These are phyloP conservation scores for Lucifuga dentata DNA, from an alignment of 2,113 vertebrate genomes.

Conservation along the genomic window DNA sequence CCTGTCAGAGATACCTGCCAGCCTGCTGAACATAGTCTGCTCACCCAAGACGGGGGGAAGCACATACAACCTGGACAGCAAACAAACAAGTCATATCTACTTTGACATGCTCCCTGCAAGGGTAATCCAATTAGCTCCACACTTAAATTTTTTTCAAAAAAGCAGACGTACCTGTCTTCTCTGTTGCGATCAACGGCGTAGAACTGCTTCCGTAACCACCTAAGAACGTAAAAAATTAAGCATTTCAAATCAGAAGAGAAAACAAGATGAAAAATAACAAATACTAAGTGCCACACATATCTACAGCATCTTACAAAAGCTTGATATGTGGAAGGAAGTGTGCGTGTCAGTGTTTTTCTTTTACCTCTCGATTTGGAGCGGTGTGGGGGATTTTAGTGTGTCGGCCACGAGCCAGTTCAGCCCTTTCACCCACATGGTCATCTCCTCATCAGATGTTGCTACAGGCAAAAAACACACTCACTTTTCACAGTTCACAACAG, in stretches of 20 bases:
- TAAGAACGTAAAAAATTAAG: slow-evolving; percentile 49
- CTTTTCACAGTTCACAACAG: no score
- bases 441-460: slow-evolving; percentile 98
- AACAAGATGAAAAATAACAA: not conserved
- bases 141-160: not conserved
- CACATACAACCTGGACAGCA: slow-evolving; percentile 5
- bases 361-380: slow-evolving; percentile 96
- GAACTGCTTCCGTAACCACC: slow-evolving; percentile 98
- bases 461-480: slow-evolving; percentile 23
- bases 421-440: slow-evolving; percentile 99
- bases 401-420: slow-evolving; percentile 93
- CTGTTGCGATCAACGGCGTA: slow-evolving; percentile 93
- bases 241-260: not conserved
- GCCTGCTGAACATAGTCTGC: not conserved
- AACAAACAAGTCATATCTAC: slow-evolving; percentile 18
- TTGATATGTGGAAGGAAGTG: not conserved
- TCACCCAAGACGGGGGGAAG: slow-evolving; percentile 4
- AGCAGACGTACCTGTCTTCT: slow-evolving; percentile 90
- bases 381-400: slow-evolving; percentile 91
- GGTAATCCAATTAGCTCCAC: slow-evolving; percentile 11
- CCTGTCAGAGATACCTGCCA: slow-evolving; percentile 31
- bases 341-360: not conserved
- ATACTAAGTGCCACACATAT: no score
- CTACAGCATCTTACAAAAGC: not conserved
- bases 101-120: slow-evolving; percentile 17